A percentile compares a stretch with the other conserved stretches of the same genome.
Evolutionary conservation across 2,888 invertebrate species (phyloP).

Genomic region (Alcis repandata): DNA sequence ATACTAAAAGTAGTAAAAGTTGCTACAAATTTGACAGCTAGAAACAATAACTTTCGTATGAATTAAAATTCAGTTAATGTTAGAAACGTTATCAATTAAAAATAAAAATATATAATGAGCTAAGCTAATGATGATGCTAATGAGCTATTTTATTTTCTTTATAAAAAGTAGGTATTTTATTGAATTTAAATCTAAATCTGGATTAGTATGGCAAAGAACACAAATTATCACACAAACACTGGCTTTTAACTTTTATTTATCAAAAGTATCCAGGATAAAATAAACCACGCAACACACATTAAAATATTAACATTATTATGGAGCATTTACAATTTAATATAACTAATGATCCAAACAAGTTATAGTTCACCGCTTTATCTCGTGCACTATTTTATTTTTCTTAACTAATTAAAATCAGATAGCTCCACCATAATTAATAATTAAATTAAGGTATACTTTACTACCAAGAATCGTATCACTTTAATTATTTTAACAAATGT

Average conservation of each 20-base stretch:
- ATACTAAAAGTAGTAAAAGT: too few species aligned
- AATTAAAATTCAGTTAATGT: too few species aligned
- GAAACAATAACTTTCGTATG: background rate
- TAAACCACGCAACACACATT: background rate
- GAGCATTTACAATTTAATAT: background rate
- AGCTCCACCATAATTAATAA: slow-evolving; percentile 17
- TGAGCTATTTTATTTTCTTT: too few species aligned
- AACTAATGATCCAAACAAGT: background rate
- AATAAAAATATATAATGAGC: too few species aligned
- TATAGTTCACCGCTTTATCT: slow-evolving; percentile 8
- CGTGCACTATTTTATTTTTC: slow-evolving; percentile 11
- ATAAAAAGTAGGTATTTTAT: too few species aligned
- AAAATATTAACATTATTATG: background rate
- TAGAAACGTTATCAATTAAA: too few species aligned
- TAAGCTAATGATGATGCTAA: too few species aligned
- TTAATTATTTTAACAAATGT: slow-evolving; percentile 25
- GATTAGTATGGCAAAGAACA: too few species aligned
- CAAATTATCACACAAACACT: too few species aligned
- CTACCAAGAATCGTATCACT: slow-evolving; percentile 11
- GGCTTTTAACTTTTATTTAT: too few species aligned
- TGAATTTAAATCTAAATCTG: too few species aligned
- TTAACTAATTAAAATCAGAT: slow-evolving; percentile 27
- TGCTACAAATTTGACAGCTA: too few species aligned
- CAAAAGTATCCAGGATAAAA: background rate
- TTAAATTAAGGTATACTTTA: slow-evolving; percentile 10